Evolutionary conservation across 2,113 vertebrate genomes (phyloP).

Genomic region (Psophia crepitans): DNA sequence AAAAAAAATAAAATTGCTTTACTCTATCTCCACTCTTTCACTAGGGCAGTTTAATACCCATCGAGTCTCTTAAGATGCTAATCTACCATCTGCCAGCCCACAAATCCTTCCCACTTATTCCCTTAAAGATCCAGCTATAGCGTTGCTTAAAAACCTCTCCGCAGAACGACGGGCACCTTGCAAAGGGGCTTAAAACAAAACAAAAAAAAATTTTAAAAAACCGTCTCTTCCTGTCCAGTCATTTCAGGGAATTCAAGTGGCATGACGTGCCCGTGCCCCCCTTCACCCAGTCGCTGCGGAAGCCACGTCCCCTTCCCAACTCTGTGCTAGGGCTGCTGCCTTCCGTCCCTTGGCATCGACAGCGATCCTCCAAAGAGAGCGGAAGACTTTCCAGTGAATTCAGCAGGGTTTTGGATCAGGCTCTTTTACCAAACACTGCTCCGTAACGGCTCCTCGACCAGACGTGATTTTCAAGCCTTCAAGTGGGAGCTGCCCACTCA

Average conservation of each 20-base stretch:
- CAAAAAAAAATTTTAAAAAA: too few relatives aligned
- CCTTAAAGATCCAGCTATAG: neutral
- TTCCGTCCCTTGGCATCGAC: rapidly evolving
- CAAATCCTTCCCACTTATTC: constrained; percentile 57
- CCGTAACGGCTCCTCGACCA: rapidly evolving
- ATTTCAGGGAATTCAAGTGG: neutral
- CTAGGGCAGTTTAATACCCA: constrained; percentile 25
- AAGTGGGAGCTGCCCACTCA: neutral
- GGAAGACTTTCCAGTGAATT: neutral
- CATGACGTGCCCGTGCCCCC: neutral
- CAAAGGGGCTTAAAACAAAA: neutral
- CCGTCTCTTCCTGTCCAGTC: neutral
- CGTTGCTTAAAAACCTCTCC: neutral
- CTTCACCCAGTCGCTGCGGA: neutral
- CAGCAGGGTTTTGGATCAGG: neutral
- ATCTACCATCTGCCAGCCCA: constrained; percentile 47
- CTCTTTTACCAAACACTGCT: neutral
- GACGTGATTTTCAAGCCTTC: neutral
- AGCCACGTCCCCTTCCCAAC: neutral
- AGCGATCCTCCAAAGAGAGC: neutral
- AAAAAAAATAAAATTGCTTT: neutral
- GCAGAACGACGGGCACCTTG: neutral
- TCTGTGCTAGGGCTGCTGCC: neutral
- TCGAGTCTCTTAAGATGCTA: constrained; percentile 25
- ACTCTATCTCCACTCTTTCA: constrained; percentile 17